Percentiles rank a stretch among this genome's conserved stretches.
Conservation (phyloP, 2,797 vertebrate species). For the Zonotrichia albicollis region DNA sequence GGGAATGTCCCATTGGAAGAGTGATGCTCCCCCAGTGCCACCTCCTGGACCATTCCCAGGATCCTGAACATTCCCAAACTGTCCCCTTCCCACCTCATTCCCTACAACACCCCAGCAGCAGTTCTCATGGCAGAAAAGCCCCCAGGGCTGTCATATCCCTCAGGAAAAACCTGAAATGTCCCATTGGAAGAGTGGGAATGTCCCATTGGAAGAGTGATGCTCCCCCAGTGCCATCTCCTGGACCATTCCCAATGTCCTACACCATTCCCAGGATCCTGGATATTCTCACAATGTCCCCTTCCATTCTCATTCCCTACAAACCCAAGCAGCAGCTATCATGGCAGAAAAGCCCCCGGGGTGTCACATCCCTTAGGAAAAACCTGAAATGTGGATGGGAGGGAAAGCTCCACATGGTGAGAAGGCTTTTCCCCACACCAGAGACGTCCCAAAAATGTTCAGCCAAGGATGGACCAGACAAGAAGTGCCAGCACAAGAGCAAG, state of each 20-base stretch:
- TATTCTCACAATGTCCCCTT: neutral
- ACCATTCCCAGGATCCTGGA: no score
- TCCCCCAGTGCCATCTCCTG: neutral
- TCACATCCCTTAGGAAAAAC: neutral
- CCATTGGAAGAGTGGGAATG: neutral
- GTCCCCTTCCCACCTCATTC: neutral
- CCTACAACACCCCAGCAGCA: neutral
- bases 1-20: neutral
- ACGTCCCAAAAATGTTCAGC: neutral
- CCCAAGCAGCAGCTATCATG: neutral
- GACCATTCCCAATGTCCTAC: no score
- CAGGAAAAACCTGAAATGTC: neutral
- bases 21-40: neutral
- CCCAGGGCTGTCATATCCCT: no score
- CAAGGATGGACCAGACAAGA: neutral
- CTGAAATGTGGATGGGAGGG: rapidly evolving
- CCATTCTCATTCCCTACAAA: neutral
- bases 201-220: neutral
- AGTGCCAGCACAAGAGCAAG: neutral
- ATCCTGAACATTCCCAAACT: no score
- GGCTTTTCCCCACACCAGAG: neutral
- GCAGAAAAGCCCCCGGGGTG: neutral
- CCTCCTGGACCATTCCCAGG: neutral
- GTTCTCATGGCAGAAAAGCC: neutral
- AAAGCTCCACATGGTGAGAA: neutral